A percentile compares a stretch with the other conserved stretches of the same genome.
phyloP scores from a whole-genome alignment of 2,888 invertebrate genomes.

The Timema podura region DNA sequence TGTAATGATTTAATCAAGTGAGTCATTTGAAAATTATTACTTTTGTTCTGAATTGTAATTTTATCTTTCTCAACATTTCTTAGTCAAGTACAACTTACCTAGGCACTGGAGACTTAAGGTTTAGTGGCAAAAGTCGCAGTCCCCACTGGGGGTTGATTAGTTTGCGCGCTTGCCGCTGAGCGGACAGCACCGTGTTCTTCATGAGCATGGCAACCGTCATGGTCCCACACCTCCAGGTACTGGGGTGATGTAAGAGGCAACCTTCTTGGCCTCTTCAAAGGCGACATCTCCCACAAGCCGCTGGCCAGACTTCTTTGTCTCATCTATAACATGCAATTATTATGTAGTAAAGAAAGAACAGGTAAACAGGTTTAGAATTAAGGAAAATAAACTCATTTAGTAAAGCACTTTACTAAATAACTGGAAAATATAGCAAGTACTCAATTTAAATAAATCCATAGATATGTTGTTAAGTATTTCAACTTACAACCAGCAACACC shows the following conservation, averaged over 20 bases:
- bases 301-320: constrained; percentile 71
- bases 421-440: too few relatives aligned
- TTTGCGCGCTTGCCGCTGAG: constrained; percentile 58
- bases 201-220: constrained; percentile 99
- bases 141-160: constrained; percentile 65
- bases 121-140: constrained; percentile 62
- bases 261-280: constrained; percentile 70
- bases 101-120: constrained; percentile 71
- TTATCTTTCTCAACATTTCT: too few relatives aligned
- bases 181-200: constrained; percentile 88
- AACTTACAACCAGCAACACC: too few relatives aligned
- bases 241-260: constrained; percentile 88
- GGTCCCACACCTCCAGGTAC: constrained; percentile 96
- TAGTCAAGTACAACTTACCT: constrained; percentile 51
- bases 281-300: constrained; percentile 94
- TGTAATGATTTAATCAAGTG: too few relatives aligned
- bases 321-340: constrained; percentile 51
- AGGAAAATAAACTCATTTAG: too few relatives aligned
- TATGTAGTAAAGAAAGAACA: too few relatives aligned
- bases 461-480: too few relatives aligned
- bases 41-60: too few relatives aligned
- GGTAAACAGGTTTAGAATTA: too few relatives aligned
- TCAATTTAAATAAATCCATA: too few relatives aligned
- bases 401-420: too few relatives aligned
- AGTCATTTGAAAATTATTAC: too few relatives aligned